These are phyloP conservation scores for Carollia perspicillata DNA, from an alignment of 2,113 vertebrate species.

Conservation along the genomic window DNA sequence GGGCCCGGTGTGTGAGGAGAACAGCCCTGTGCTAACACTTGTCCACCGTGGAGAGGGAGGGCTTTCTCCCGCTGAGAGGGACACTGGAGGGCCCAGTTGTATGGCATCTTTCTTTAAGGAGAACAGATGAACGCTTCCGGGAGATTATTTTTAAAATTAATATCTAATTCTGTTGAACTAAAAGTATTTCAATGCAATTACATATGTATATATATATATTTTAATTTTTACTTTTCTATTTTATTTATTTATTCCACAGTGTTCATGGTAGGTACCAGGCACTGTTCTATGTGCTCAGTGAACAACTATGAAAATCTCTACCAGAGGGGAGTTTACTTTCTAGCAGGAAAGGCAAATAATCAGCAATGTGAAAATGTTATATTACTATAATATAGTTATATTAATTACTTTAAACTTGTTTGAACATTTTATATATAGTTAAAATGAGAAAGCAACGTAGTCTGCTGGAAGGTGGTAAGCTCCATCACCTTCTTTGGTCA, in stretches of 20 bases:
- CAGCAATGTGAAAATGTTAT: neutral
- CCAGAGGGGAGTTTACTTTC: neutral
- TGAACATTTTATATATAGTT: neutral
- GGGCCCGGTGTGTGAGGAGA: neutral
- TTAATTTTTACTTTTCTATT: conserved; percentile 35
- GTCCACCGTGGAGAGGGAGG: neutral
- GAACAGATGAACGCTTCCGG: neutral
- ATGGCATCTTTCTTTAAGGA: neutral
- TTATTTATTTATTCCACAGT: neutral
- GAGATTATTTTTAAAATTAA: neutral
- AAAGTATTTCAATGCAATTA: neutral
- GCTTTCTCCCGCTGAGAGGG: neutral
- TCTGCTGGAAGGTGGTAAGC: neutral
- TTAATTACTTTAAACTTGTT: neutral
- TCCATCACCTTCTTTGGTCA: neutral
- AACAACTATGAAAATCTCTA: neutral
- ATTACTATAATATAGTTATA: neutral
- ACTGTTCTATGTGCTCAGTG: neutral
- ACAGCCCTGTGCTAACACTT: neutral
- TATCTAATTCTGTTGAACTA: neutral
- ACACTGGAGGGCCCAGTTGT: neutral
- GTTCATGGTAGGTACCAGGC: neutral
- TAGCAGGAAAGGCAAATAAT: neutral
- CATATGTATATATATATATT: neutral
- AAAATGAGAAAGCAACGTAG: neutral